A percentile compares a stretch with the other conserved stretches of the same genome.
phyloP scores from a whole-genome alignment of 2,113 vertebrate species.

The Microcebus ravelobensis region DNA sequence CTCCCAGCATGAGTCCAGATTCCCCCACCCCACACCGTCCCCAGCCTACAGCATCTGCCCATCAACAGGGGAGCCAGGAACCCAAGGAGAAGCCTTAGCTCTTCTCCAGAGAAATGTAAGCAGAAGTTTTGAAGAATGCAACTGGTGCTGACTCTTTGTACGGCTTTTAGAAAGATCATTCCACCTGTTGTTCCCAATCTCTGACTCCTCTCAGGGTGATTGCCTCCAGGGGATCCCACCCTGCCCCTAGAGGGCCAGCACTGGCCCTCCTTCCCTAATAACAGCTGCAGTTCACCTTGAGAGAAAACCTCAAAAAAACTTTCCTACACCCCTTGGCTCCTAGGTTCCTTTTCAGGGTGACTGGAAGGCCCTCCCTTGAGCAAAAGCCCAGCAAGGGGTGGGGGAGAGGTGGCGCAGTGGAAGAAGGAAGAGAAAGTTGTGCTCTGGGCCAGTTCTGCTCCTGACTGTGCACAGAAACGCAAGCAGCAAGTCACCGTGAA shows the following conservation, averaged over 20 bases:
- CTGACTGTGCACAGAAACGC: conserved; percentile 45
- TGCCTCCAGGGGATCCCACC: too few relatives aligned
- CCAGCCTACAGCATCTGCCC: neutral
- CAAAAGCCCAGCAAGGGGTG: neutral
- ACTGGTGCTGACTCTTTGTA: neutral
- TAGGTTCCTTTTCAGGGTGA: conserved; percentile 2
- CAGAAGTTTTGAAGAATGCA: neutral
- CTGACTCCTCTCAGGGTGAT: neutral
- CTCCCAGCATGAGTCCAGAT: too few relatives aligned
- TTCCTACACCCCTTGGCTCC: neutral
- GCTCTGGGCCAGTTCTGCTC: neutral
- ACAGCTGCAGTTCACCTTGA: neutral
- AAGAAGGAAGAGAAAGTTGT: conserved; percentile 42
- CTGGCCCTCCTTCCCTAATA: neutral
- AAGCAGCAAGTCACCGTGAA: conserved; percentile 78
- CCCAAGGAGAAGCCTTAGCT: neutral
- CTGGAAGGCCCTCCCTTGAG: neutral
- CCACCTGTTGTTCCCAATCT: neutral
- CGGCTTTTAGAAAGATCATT: neutral
- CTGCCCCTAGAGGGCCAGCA: neutral
- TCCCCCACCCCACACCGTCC: neutral
- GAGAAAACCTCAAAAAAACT: conserved; percentile 19
- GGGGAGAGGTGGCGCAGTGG: neutral
- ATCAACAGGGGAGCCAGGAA: neutral
- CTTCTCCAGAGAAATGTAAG: neutral